phyloP scores from a whole-genome alignment of 2,888 invertebrate genomes.

The Melolontha melolontha region DNA sequence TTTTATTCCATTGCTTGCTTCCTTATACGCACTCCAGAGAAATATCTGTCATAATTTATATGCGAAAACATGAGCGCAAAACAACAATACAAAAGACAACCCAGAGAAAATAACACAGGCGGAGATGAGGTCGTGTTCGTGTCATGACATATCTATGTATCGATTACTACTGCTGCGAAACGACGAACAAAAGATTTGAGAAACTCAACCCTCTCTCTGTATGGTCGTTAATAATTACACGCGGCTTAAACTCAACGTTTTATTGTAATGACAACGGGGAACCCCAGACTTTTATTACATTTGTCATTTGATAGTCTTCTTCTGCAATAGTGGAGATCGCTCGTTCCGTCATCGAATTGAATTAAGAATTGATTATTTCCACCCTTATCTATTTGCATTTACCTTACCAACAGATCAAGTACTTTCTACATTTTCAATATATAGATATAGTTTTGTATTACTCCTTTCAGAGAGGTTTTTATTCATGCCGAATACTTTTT shows the following conservation, averaged over 20 bases:
- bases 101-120: slow-evolving; percentile 5
- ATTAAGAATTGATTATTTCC: slow-evolving; percentile 55
- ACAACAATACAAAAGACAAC: slow-evolving; percentile 17
- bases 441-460: not conserved
- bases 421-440: not conserved
- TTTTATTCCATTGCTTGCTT: slow-evolving; percentile 7
- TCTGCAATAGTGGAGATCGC: slow-evolving; percentile 32
- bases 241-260: slow-evolving; percentile 61
- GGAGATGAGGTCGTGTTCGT: slow-evolving; percentile 19
- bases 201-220: slow-evolving; percentile 51
- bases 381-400: slow-evolving; percentile 48
- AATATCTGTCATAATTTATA: slow-evolving; percentile 32
- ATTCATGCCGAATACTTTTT: not conserved
- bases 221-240: slow-evolving; percentile 59
- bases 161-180: slow-evolving; percentile 45
- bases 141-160: slow-evolving; percentile 42
- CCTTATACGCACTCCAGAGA: slow-evolving; percentile 28
- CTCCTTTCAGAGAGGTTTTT: not conserved
- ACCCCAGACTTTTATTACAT: slow-evolving; percentile 60
- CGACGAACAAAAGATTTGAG: slow-evolving; percentile 47
- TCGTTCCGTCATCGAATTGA: slow-evolving; percentile 49
- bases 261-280: slow-evolving; percentile 62
- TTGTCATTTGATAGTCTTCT: slow-evolving; percentile 62
- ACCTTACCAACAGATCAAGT: slow-evolving; percentile 33
- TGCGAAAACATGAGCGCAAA: slow-evolving; percentile 31